phyloP scores from a whole-genome alignment of 2,888 invertebrate species.

The Cactoblastis cactorum region DNA sequence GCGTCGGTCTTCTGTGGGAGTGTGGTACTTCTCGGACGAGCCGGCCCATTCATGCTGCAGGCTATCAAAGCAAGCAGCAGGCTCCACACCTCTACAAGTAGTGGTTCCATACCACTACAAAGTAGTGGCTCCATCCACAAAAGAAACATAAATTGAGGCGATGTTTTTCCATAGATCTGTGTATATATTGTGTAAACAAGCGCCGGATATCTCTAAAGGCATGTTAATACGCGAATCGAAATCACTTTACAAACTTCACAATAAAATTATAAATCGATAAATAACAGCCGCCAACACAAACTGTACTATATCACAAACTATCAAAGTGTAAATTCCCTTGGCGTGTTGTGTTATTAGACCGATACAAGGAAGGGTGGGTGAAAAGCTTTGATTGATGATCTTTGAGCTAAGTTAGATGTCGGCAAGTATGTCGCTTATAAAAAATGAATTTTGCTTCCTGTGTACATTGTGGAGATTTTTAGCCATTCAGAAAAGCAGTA shows the following conservation, averaged over 20 bases:
- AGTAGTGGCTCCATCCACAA: too few relatives aligned
- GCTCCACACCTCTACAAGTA: too few relatives aligned
- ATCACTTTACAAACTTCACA: slow-evolving; percentile 5
- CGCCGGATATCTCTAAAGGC: neutral
- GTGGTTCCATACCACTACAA: too few relatives aligned
- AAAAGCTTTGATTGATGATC: slow-evolving; percentile 9
- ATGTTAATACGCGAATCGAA: neutral
- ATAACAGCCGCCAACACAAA: neutral
- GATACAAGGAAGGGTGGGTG: slow-evolving; percentile 1
- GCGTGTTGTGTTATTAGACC: neutral
- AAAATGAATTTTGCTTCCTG: slow-evolving; percentile 1
- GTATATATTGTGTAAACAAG: too few relatives aligned
- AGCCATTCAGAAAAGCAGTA: too few relatives aligned
- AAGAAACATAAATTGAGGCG: too few relatives aligned
- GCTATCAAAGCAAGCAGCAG: too few relatives aligned
- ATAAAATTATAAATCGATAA: slow-evolving; percentile 8
- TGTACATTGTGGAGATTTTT: neutral
- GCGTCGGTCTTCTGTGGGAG: too few relatives aligned
- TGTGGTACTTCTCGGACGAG: too few relatives aligned
- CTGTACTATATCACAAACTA: neutral
- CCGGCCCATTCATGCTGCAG: too few relatives aligned
- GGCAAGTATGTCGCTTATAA: slow-evolving; percentile 7
- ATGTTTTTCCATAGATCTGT: too few relatives aligned
- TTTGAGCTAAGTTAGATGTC: slow-evolving; percentile 1
- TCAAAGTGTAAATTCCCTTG: neutral